Evolutionary conservation across 2,888 invertebrate genomes (phyloP).

Genomic region (Leistus spinibarbis): DNA sequence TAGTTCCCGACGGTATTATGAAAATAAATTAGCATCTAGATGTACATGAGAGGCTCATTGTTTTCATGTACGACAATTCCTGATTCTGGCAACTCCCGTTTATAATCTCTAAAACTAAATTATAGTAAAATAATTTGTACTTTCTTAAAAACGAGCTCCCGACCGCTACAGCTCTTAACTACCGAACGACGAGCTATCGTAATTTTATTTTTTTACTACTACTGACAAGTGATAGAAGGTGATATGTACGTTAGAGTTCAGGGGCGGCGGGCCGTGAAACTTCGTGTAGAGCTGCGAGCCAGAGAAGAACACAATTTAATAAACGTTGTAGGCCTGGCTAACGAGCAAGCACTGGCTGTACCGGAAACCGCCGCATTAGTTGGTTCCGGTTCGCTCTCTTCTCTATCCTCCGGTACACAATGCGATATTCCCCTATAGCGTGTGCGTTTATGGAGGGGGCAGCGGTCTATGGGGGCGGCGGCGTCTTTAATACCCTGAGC

Average conservation of each 20-base stretch:
- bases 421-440: background rate
- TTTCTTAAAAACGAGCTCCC: no score
- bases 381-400: conserved; percentile 46
- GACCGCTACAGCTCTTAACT: no score
- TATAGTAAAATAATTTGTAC: no score
- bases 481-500: background rate
- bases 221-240: background rate
- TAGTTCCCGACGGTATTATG: conserved; percentile 35
- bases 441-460: background rate
- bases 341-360: conserved; percentile 47
- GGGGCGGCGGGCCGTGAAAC: conserved; percentile 23
- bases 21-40: conserved; percentile 39
- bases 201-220: no score
- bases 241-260: conserved; percentile 8
- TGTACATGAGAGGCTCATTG: conserved; percentile 8
- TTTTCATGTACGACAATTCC: background rate
- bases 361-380: conserved; percentile 48
- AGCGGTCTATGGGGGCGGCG: background rate
- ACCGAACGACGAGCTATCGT: no score
- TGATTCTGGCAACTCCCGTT: no score
- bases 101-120: no score
- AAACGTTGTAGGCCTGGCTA: conserved; percentile 38
- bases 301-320: conserved; percentile 27
- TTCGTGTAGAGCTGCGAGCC: conserved; percentile 2
- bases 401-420: conserved; percentile 3